phyloP scores from a whole-genome alignment of 2,113 vertebrate genomes.

The Antechinus stuartii region DNA sequence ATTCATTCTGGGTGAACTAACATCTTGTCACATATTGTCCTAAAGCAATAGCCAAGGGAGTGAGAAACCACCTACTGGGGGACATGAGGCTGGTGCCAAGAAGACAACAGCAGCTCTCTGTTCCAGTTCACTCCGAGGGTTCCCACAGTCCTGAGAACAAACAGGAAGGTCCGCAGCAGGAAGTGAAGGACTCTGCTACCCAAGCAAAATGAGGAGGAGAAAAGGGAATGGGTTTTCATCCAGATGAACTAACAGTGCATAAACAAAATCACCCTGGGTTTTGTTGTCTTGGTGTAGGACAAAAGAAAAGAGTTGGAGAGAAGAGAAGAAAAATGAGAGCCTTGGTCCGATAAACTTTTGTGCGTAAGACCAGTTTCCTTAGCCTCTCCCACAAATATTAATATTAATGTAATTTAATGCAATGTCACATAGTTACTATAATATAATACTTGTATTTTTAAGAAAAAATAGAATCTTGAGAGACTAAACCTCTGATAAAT shows the following conservation, averaged over 20 bases:
- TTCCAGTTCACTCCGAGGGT: slow-evolving; percentile 12
- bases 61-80: slow-evolving; percentile 69
- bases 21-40: slow-evolving; percentile 72
- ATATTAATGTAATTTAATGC: not conserved
- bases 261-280: slow-evolving; percentile 31
- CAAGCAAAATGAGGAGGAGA: not conserved
- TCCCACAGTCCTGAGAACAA: slow-evolving; percentile 63
- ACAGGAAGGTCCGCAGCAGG: slow-evolving; percentile 58
- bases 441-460: not conserved
- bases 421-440: not conserved
- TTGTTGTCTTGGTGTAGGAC: not conserved
- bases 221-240: not conserved
- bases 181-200: slow-evolving; percentile 35
- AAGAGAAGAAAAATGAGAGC: not conserved
- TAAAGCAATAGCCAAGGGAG: slow-evolving; percentile 62
- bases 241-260: slow-evolving; percentile 32
- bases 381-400: not conserved
- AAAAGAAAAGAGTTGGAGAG: not conserved
- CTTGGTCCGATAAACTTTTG: slow-evolving; percentile 7
- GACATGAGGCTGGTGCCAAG: slow-evolving; percentile 61
- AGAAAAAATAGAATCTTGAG: not conserved
- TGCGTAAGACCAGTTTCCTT: not conserved
- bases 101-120: slow-evolving; percentile 49
- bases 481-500: not conserved
- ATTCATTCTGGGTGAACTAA: slow-evolving; percentile 66